Evolutionary conservation across 1,140 invertebrate genomes (phyloP).

Genomic region (Meteorus sp.): DNA sequence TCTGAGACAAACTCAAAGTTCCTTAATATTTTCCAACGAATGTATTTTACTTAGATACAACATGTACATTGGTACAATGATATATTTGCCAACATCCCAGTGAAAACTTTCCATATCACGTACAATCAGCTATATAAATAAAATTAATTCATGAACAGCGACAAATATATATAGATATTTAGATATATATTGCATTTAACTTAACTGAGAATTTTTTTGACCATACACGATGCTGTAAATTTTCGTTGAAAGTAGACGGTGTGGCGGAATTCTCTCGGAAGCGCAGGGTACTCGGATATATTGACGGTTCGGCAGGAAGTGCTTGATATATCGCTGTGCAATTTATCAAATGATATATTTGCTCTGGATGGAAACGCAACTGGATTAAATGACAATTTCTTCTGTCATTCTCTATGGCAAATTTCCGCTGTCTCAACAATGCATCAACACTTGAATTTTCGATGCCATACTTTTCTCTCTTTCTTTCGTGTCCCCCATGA

Average conservation of each 20-base stretch:
- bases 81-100: too few species aligned
- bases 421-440: slow-evolving; percentile 30
- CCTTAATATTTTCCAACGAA: too few species aligned
- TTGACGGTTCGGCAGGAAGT: slow-evolving; percentile 39
- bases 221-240: slow-evolving; percentile 11
- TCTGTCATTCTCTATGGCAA: slow-evolving; percentile 29
- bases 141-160: too few species aligned
- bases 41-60: too few species aligned
- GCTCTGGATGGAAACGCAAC: slow-evolving; percentile 55
- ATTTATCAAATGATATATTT: slow-evolving; percentile 62
- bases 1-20: too few species aligned
- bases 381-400: slow-evolving; percentile 59
- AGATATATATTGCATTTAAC: too few species aligned
- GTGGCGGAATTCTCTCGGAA: slow-evolving; percentile 25
- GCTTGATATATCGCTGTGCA: slow-evolving; percentile 47
- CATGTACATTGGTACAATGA: too few species aligned
- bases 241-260: slow-evolving; percentile 11
- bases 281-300: slow-evolving; percentile 27
- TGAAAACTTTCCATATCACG: too few species aligned
- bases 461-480: slow-evolving; percentile 19
- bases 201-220: too few species aligned
- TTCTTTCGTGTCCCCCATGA: too few species aligned
- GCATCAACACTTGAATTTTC: slow-evolving; percentile 24
- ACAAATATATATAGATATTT: too few species aligned
- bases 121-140: too few species aligned